These are phyloP conservation scores for Littorina saxatilis DNA, from an alignment of 1,140 invertebrate species.

Conservation along the genomic window DNA sequence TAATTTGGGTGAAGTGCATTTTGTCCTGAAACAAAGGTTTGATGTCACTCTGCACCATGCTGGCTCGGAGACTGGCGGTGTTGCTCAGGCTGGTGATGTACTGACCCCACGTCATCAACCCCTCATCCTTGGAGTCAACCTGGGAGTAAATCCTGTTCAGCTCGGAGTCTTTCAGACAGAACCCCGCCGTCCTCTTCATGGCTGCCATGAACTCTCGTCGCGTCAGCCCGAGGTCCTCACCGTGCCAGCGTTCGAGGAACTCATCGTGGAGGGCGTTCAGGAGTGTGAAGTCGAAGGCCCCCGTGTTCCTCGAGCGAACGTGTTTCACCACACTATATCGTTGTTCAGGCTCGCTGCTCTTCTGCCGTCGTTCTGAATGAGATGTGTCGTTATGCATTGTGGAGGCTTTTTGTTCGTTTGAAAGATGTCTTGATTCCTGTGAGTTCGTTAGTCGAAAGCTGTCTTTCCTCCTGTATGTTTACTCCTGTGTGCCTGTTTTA, in stretches of 20 bases:
- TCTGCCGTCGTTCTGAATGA: too few species aligned
- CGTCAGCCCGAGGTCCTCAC: constrained; percentile 47
- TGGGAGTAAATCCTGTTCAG: constrained; percentile 66
- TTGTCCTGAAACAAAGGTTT: background rate
- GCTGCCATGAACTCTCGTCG: constrained; percentile 64
- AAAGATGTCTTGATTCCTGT: too few species aligned
- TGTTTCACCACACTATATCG: too few species aligned
- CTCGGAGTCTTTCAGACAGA: constrained; percentile 55
- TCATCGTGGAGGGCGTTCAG: background rate
- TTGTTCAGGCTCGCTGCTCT: too few species aligned
- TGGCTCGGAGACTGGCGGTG: background rate
- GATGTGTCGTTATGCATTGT: too few species aligned
- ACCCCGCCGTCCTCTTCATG: constrained; percentile 59
- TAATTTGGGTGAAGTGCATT: background rate
- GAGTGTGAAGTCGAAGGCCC: constrained; percentile 20
- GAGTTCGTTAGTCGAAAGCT: too few species aligned
- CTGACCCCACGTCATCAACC: background rate
- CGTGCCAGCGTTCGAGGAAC: background rate
- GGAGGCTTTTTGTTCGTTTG: too few species aligned
- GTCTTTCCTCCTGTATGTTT: too few species aligned
- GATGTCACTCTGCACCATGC: background rate
- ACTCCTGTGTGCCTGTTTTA: too few species aligned
- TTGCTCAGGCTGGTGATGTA: constrained; percentile 12
- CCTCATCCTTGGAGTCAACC: constrained; percentile 51
- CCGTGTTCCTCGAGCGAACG: too few species aligned